phyloP scores from a whole-genome alignment of 2,113 vertebrate species.

The Amazona vittata region DNA sequence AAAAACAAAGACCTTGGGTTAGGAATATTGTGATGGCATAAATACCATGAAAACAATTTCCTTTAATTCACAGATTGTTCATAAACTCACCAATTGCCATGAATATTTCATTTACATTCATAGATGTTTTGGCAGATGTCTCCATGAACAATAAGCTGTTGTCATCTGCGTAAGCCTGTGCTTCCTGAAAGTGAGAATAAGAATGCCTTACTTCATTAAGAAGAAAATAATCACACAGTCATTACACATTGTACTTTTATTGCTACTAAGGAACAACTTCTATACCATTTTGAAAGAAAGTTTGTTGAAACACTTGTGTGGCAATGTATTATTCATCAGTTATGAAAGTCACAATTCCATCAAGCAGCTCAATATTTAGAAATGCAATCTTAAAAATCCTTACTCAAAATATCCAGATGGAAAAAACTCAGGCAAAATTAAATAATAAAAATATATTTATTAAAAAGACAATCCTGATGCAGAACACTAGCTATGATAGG shows the following conservation, averaged over 20 bases:
- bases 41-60: not conserved
- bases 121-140: slow-evolving; percentile 96
- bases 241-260: not conserved
- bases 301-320: not conserved
- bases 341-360: not conserved
- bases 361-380: not conserved
- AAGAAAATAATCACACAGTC: not conserved
- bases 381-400: not conserved
- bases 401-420: not conserved
- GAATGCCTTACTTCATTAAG: not conserved
- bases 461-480: not conserved
- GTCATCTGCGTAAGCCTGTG: slow-evolving; percentile 96
- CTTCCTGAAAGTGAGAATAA: slow-evolving; percentile 83
- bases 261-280: not conserved
- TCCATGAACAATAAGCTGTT: slow-evolving; percentile 99
- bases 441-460: not conserved
- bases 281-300: not conserved
- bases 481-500: not conserved
- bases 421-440: not conserved
- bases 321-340: not conserved
- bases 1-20: not conserved
- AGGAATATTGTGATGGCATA: not conserved
- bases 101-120: slow-evolving; percentile 99
- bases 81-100: slow-evolving; percentile 93
- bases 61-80: not conserved